A percentile compares a stretch with the other conserved stretches of the same genome.
phyloP scores from a whole-genome alignment of 1,140 invertebrate genomes.

The Apis cerana region DNA sequence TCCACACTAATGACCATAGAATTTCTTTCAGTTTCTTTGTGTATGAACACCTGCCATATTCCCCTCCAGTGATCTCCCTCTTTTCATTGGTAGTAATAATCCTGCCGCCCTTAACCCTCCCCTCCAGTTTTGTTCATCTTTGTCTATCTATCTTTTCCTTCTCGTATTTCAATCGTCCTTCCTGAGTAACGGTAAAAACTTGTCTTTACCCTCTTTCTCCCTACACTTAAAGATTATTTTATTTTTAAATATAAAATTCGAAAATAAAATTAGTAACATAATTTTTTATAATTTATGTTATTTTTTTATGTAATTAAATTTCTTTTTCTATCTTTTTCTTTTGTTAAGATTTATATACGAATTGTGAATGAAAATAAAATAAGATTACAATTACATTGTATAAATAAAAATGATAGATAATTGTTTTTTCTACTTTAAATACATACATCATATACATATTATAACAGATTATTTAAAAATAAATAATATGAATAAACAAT shows the following conservation, averaged over 20 bases:
- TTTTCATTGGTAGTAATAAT: conserved; percentile 48
- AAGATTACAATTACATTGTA: not conserved
- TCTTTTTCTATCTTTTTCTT: not conserved
- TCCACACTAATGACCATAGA: conserved; percentile 55
- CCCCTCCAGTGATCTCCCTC: conserved; percentile 58
- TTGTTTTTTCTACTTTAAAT: not conserved
- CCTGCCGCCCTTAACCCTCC: conserved; percentile 34
- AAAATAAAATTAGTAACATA: not conserved
- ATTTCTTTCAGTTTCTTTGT: conserved; percentile 75
- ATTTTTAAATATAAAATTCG: conserved; percentile 13
- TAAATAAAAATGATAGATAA: not conserved
- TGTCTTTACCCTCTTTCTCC: conserved; percentile 21
- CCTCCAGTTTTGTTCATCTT: not conserved
- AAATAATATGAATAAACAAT: not conserved
- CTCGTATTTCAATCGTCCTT: conserved; percentile 43
- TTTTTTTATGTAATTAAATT: not conserved
- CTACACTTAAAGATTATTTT: not conserved
- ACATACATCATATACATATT: not conserved
- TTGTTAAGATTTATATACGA: not conserved
- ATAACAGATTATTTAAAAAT: not conserved
- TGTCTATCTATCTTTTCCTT: not conserved
- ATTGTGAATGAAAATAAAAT: not conserved
- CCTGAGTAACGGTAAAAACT: conserved; percentile 70
- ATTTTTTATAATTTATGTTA: not conserved
- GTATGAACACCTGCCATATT: conserved; percentile 72